Conservation (phyloP, 2,113 vertebrate species). For the Salvelinus fontinalis region DNA sequence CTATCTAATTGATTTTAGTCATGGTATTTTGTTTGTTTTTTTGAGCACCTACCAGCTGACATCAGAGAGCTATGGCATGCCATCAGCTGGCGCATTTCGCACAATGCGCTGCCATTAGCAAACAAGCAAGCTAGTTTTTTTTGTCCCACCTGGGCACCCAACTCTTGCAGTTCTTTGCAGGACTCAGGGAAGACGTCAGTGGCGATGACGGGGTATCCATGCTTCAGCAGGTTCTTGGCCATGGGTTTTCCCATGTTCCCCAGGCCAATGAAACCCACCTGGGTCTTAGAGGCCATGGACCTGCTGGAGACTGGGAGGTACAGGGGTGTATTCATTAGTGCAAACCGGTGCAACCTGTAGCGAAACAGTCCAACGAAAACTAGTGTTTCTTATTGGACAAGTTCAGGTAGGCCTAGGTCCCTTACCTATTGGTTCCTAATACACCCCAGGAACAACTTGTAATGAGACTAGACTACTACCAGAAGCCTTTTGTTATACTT, state of each 20-base stretch:
- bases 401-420: no score
- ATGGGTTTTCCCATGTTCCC: conserved; percentile 99
- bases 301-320: conserved; percentile 82
- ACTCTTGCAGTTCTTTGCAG: conserved; percentile 91
- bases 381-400: no score
- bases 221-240: conserved; percentile 95
- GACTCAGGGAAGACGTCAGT: conserved; percentile 95
- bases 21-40: background rate
- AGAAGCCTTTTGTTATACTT: background rate
- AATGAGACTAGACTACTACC: background rate
- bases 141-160: conserved; percentile 87
- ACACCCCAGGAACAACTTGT: background rate
- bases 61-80: no score
- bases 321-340: background rate
- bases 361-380: no score
- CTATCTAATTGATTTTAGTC: background rate
- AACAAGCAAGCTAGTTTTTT: background rate
- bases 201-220: conserved; percentile 92
- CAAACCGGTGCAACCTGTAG: no score
- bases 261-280: conserved; percentile 93
- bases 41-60: no score
- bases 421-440: no score
- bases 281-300: conserved; percentile 96
- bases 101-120: no score
- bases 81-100: no score